Percentiles rank a stretch among this genome's conserved stretches.
phyloP scores from a whole-genome alignment of 1,140 invertebrate genomes.

The Calliopsis andreniformis region DNA sequence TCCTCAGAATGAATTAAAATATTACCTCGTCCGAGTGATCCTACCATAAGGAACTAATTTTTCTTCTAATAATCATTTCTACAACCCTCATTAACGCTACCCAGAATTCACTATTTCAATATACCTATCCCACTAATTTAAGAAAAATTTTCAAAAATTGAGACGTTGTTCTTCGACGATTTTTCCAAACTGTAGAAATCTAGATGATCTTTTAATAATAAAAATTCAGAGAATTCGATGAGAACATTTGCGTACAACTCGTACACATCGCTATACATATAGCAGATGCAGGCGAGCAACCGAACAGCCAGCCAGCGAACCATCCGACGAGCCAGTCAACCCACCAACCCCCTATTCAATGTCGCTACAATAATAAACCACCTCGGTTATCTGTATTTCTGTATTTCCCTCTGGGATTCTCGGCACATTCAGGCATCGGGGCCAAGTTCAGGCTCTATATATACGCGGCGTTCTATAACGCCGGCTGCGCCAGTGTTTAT shows the following conservation, averaged over 20 bases:
- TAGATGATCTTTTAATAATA: background rate
- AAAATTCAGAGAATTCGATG: background rate
- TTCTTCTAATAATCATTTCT: too few relatives aligned
- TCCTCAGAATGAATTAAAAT: too few relatives aligned
- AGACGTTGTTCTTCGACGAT: too few relatives aligned
- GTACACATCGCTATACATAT: conserved; percentile 49
- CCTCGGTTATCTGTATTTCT: conserved; percentile 80
- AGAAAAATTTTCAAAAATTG: too few relatives aligned
- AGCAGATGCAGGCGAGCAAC: conserved; percentile 26
- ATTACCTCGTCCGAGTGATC: too few relatives aligned
- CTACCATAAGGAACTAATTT: too few relatives aligned
- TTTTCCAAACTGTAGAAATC: too few relatives aligned
- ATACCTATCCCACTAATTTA: too few relatives aligned
- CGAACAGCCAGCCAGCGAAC: conserved; percentile 54
- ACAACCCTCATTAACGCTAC: too few relatives aligned
- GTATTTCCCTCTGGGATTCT: conserved; percentile 77
- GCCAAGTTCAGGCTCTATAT: conserved; percentile 76
- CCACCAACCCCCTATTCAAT: conserved; percentile 75
- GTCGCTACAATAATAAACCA: conserved; percentile 79
- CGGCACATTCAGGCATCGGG: conserved; percentile 73
- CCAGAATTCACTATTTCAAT: too few relatives aligned
- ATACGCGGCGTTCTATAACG: conserved; percentile 52
- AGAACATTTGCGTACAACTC: conserved; percentile 24
- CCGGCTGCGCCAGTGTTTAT: conserved; percentile 61
- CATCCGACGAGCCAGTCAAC: conserved; percentile 60